Conservation (phyloP, 2,888 invertebrate species). For the Unio pictorum region DNA sequence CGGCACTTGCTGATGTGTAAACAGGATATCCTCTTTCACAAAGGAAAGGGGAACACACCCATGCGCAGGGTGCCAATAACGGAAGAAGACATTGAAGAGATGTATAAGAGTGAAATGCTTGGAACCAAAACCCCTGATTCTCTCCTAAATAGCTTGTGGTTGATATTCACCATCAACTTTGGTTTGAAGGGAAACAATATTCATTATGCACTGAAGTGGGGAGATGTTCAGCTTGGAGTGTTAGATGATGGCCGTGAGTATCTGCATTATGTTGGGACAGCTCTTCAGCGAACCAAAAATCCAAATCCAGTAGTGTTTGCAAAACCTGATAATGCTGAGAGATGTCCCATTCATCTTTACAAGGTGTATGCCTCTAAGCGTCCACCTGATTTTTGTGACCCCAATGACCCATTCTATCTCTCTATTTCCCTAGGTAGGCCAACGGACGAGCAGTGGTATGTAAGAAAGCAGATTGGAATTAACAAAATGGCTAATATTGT, state of each 20-base stretch:
- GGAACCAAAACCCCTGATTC: conserved; percentile 11
- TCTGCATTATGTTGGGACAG: conserved; percentile 13
- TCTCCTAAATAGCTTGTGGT: conserved; percentile 25
- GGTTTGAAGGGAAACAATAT: conserved; percentile 15
- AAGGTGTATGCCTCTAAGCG: conserved; percentile 14
- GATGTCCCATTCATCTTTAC: conserved; percentile 16
- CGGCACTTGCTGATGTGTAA: background rate
- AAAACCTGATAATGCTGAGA: conserved; percentile 5
- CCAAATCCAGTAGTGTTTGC: conserved; percentile 16
- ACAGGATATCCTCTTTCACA: no score
- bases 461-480: conserved; percentile 9
- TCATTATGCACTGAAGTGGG: conserved; percentile 13
- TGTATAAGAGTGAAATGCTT: conserved; percentile 14
- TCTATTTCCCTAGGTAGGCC: conserved; percentile 4
- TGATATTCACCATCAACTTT: conserved; percentile 23
- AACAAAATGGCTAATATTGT: conserved; percentile 15
- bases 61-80: conserved; percentile 9
- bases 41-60: conserved; percentile 19
- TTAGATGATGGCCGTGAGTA: conserved; percentile 13
- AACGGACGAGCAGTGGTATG: conserved; percentile 11
- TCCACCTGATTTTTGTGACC: conserved; percentile 9
- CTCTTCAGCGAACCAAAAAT: conserved; percentile 11
- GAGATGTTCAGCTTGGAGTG: conserved; percentile 12
- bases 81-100: conserved; percentile 14
- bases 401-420: conserved; percentile 19